A percentile compares a stretch with the other conserved stretches of the same genome.
These are phyloP conservation scores for Micropterix aruncella DNA, from an alignment of 2,888 invertebrate species.

Conservation along the genomic window DNA sequence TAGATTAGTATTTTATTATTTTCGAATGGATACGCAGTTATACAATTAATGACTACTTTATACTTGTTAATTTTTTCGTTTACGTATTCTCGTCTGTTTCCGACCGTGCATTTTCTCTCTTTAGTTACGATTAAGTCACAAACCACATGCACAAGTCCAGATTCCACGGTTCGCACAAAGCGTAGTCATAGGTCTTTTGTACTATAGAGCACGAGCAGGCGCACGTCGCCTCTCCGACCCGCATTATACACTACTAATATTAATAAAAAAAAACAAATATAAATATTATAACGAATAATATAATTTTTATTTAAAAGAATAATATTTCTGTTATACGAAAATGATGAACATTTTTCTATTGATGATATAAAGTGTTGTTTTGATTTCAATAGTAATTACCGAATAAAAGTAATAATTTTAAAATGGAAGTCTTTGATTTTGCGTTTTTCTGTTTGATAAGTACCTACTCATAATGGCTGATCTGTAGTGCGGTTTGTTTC, in stretches of 20 bases:
- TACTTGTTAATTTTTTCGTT: no score
- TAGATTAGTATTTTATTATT: not conserved
- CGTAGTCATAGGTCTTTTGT: no score
- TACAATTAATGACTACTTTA: not conserved
- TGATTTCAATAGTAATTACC: not conserved
- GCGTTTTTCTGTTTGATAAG: no score
- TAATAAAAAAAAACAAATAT: not conserved
- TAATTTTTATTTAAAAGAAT: not conserved
- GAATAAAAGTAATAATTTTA: not conserved
- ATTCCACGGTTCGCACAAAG: no score
- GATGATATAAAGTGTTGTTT: not conserved
- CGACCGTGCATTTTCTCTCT: not conserved
- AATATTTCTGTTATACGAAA: not conserved
- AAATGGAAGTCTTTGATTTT: no score
- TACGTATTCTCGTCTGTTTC: no score
- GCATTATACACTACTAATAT: no score
- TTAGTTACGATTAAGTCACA: not conserved
- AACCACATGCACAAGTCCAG: no score
- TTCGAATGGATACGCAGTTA: slow-evolving; percentile 4
- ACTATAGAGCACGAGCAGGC: no score
- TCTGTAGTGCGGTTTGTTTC: no score
- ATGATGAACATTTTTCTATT: not conserved
- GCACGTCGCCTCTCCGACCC: no score
- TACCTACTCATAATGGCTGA: no score
- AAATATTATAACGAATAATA: not conserved